Percentiles rank a stretch among this genome's conserved stretches.
Evolutionary conservation across 2,888 invertebrate genomes (phyloP).

Genomic region (Drosophila leonis): DNA sequence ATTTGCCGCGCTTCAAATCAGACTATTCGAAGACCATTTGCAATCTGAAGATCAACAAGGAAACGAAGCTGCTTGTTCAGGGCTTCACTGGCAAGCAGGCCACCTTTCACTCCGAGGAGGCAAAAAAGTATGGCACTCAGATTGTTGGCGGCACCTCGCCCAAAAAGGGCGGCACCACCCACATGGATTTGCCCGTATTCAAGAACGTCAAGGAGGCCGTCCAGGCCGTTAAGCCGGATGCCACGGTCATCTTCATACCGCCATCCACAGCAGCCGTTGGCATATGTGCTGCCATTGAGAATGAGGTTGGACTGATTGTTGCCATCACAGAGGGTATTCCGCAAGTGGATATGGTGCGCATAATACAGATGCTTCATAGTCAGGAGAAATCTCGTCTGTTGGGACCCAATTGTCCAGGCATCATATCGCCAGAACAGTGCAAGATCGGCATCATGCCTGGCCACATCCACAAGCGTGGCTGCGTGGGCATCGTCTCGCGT

Average conservation of each 20-base stretch:
- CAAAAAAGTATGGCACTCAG: conserved; percentile 98
- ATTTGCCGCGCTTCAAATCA: conserved; percentile 29
- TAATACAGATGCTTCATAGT: conserved; percentile 93
- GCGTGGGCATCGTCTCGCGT: conserved; percentile 96
- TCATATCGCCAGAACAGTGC: conserved; percentile 97
- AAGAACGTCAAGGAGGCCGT: conserved; percentile 89
- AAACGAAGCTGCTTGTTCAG: conserved; percentile 98
- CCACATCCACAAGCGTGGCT: conserved; percentile 96
- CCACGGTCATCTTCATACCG: conserved; percentile 98
- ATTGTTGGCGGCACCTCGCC: conserved; percentile 92
- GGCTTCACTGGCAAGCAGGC: conserved; percentile 99
- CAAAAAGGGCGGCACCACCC: conserved; percentile 92
- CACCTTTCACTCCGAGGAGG: conserved; percentile 96
- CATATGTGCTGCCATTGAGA: conserved; percentile 96
- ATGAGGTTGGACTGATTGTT: conserved; percentile 97
- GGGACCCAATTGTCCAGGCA: conserved; percentile 99
- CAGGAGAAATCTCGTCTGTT: conserved; percentile 96
- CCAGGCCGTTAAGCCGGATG: conserved; percentile 93
- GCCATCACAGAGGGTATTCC: conserved; percentile 99
- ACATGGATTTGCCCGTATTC: conserved; percentile 90
- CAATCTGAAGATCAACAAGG: conserved; percentile 92
- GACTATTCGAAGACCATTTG: conserved; percentile 82
- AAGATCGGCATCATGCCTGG: conserved; percentile 99
- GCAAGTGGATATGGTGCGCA: conserved; percentile 99
- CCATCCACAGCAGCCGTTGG: conserved; percentile 95